Evolutionary conservation across 1,140 invertebrate genomes (phyloP).

Genomic region (Latrodectus geometricus): DNA sequence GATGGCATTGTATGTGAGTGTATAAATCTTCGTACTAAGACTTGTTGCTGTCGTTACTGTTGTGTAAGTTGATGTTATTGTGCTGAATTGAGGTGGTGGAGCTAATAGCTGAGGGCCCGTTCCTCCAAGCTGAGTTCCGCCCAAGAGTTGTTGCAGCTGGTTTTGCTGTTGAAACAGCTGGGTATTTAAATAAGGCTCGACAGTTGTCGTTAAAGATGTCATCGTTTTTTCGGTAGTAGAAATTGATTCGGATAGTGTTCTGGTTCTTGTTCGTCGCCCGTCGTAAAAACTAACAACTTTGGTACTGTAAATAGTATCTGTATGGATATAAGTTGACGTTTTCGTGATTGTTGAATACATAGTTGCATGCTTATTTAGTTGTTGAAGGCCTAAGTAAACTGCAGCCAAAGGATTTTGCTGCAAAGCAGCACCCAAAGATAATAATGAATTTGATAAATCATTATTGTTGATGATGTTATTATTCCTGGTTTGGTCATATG

Average conservation of each 20-base stretch:
- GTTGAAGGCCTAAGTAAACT: conserved; percentile 65
- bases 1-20: conserved; percentile 66
- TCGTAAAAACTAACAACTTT: conserved; percentile 67
- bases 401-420: conserved; percentile 66
- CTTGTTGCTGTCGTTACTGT: conserved; percentile 65
- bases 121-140: conserved; percentile 13
- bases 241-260: conserved; percentile 65
- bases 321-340: conserved; percentile 64
- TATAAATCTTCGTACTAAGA: conserved; percentile 64
- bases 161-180: conserved; percentile 60
- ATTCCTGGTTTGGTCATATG: conserved; percentile 67
- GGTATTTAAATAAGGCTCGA: conserved; percentile 63
- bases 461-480: conserved; percentile 51
- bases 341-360: conserved; percentile 64
- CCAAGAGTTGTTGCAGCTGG: conserved; percentile 56
- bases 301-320: conserved; percentile 66
- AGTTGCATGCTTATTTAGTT: conserved; percentile 63
- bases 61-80: conserved; percentile 63
- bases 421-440: conserved; percentile 64
- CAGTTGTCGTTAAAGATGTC: conserved; percentile 65
- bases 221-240: conserved; percentile 63
- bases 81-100: conserved; percentile 57
- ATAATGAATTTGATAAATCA: conserved; percentile 64
- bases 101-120: conserved; percentile 18
- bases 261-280: conserved; percentile 65